Conservation (phyloP, 2,113 vertebrate species). For the Cephalopterus ornatus region DNA sequence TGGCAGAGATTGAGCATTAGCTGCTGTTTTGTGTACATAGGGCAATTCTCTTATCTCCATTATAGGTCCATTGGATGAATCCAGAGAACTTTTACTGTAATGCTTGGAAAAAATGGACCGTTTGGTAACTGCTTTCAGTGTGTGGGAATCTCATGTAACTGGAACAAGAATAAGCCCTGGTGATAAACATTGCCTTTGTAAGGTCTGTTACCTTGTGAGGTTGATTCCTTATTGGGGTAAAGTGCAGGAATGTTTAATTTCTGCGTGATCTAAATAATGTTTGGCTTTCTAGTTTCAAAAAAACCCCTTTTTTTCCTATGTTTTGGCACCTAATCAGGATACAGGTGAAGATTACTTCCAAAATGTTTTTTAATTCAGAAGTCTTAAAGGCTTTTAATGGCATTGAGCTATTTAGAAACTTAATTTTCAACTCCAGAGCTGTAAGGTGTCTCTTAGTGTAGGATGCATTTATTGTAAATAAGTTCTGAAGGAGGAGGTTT, state of each 20-base stretch:
- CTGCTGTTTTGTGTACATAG: background rate
- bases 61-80: background rate
- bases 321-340: background rate
- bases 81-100: background rate
- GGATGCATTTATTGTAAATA: background rate
- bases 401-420: background rate
- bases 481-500: background rate
- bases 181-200: background rate
- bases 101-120: background rate
- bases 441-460: background rate
- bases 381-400: background rate
- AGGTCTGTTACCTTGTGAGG: background rate
- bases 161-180: background rate
- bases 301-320: accelerated
- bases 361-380: background rate
- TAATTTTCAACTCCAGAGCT: background rate
- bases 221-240: background rate
- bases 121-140: background rate
- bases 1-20: background rate
- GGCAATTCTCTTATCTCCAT: background rate
- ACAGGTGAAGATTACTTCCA: background rate
- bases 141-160: background rate
- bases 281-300: background rate
- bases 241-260: background rate
- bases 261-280: background rate